These are phyloP conservation scores for Nebria salina DNA, from an alignment of 2,888 invertebrate genomes.

Conservation along the genomic window DNA sequence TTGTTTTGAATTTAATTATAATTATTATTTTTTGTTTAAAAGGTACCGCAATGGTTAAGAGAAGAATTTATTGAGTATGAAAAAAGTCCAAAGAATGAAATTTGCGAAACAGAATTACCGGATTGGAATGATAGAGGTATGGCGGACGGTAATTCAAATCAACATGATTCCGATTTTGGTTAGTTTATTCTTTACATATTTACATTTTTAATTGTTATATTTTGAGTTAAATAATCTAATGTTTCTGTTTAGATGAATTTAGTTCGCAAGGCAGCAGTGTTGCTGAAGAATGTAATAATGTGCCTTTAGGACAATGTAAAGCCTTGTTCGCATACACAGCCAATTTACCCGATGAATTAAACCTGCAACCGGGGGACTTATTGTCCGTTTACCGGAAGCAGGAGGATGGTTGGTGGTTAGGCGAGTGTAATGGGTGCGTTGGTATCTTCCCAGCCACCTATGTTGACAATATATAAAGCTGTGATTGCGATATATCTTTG, in stretches of 20 bases:
- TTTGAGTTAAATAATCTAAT: constrained; percentile 16
- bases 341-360: constrained; percentile 87
- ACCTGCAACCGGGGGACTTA: constrained; percentile 76
- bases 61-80: constrained; percentile 68
- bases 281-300: constrained; percentile 62
- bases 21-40: constrained; percentile 47
- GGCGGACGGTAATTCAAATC: constrained; percentile 86
- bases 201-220: not conserved
- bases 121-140: constrained; percentile 81
- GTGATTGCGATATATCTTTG: constrained; percentile 14
- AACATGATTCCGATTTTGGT: constrained; percentile 88
- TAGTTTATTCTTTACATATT: constrained; percentile 52
- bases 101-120: constrained; percentile 65
- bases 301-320: constrained; percentile 77
- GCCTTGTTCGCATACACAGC: constrained; percentile 90
- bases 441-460: constrained; percentile 96
- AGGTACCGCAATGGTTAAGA: constrained; percentile 82
- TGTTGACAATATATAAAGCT: constrained; percentile 76
- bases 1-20: not conserved
- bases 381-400: constrained; percentile 91
- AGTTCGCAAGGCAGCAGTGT: constrained; percentile 74
- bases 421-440: constrained; percentile 83
- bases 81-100: constrained; percentile 62
- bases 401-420: constrained; percentile 95
- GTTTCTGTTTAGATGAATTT: constrained; percentile 74